Percentiles rank a stretch among this genome's conserved stretches.
Evolutionary conservation across 2,113 vertebrate genomes (phyloP).

Genomic region (Vicugna pacos): DNA sequence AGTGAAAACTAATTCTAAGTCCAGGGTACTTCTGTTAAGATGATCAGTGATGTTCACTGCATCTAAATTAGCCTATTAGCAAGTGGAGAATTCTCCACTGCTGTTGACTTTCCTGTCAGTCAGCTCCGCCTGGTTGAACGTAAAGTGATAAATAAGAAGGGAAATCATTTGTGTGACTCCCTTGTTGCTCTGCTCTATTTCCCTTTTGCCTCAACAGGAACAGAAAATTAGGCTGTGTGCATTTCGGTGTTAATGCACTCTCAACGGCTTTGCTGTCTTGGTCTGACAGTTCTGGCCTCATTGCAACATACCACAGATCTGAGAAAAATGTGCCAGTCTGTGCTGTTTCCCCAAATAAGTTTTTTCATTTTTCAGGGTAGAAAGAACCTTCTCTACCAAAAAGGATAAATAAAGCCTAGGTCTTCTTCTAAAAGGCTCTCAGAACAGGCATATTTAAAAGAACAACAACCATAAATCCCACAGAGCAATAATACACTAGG

Average conservation of each 20-base stretch:
- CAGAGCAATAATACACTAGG: not conserved
- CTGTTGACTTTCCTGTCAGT: not conserved
- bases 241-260: not conserved
- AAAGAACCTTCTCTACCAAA: not conserved
- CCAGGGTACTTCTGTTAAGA: not conserved
- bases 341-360: slow-evolving; percentile 20
- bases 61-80: not conserved
- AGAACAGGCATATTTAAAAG: not conserved
- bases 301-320: not conserved
- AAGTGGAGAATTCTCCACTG: slow-evolving; percentile 7
- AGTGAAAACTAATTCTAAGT: not conserved
- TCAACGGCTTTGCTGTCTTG: not conserved
- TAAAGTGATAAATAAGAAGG: not conserved
- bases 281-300: not conserved
- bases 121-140: not conserved
- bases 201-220: not conserved
- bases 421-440: slow-evolving; percentile 26
- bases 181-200: not conserved
- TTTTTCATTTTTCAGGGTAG: slow-evolving; percentile 20
- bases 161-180: not conserved
- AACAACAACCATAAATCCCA: not conserved
- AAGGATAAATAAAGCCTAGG: slow-evolving; percentile 4
- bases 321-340: slow-evolving; percentile 23
- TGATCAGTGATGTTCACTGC: not conserved
- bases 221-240: not conserved